Percentiles rank a stretch among this genome's conserved stretches.
Conservation (phyloP, 2,113 vertebrate species). For the Misgurnus anguillicaudatus region DNA sequence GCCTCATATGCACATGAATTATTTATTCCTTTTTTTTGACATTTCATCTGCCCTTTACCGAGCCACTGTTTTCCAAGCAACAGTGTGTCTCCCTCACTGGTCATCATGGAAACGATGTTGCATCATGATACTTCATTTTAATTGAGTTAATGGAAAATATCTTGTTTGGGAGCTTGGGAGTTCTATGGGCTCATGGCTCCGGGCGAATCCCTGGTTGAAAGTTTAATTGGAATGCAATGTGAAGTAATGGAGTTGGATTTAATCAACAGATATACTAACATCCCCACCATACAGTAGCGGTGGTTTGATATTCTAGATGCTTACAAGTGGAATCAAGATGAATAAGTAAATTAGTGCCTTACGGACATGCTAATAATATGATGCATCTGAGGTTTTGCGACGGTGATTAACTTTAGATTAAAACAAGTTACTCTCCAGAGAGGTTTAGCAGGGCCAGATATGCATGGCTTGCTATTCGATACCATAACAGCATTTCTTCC, state of each 20-base stretch:
- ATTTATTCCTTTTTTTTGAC: constrained; percentile 41
- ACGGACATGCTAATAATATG: constrained; percentile 37
- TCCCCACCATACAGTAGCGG: background rate
- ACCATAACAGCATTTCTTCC: background rate
- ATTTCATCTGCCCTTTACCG: constrained; percentile 48
- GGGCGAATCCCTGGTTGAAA: constrained; percentile 13
- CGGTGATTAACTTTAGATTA: constrained; percentile 48
- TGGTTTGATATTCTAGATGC: constrained; percentile 32
- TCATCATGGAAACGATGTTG: constrained; percentile 18
- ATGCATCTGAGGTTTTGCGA: constrained; percentile 30
- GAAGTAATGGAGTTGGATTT: constrained; percentile 23
- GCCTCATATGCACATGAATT: constrained; percentile 21
- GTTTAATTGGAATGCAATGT: constrained; percentile 6
- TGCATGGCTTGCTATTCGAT: constrained; percentile 30
- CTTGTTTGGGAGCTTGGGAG: background rate
- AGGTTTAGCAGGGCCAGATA: background rate
- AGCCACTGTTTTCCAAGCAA: constrained; percentile 15
- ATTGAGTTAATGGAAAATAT: constrained; percentile 6
- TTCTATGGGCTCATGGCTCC: constrained; percentile 4
- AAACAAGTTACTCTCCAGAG: constrained; percentile 19
- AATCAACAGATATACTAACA: constrained; percentile 10
- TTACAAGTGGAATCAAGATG: constrained; percentile 20
- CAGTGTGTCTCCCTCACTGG: constrained; percentile 9
- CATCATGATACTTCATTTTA: constrained; percentile 16
- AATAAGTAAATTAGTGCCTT: constrained; percentile 47